Percentiles rank a stretch among this genome's conserved stretches.
phyloP scores from a whole-genome alignment of 2,797 vertebrate species.

The Chloroceryle inda region DNA sequence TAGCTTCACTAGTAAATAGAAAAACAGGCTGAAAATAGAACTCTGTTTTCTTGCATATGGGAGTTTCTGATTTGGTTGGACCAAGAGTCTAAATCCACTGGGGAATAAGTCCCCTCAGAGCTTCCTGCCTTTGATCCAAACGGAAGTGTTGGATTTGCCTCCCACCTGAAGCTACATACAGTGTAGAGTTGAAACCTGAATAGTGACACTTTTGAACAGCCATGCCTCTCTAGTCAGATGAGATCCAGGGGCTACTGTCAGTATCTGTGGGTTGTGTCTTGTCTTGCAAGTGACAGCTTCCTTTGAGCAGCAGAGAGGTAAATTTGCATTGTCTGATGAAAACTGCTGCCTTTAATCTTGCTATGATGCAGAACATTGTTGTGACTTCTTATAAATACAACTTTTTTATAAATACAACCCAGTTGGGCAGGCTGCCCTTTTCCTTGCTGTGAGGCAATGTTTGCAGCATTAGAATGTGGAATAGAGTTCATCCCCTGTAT shows the following conservation, averaged over 20 bases:
- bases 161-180: neutral
- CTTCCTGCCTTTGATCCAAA: neutral
- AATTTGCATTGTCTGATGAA: neutral
- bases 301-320: neutral
- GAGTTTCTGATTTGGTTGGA: neutral
- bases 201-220: neutral
- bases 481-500: neutral
- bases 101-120: neutral
- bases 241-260: neutral
- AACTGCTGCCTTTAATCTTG: neutral
- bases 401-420: too few species aligned
- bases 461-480: neutral
- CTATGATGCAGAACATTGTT: neutral
- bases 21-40: neutral
- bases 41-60: neutral
- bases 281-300: neutral
- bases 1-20: neutral
- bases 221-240: neutral
- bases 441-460: neutral
- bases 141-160: neutral
- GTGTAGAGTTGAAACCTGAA: neutral
- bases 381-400: neutral
- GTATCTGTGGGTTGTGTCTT: neutral
- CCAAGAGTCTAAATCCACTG: neutral
- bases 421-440: neutral